Evolutionary conservation across 2,888 invertebrate genomes (phyloP).

Genomic region (Sinodicranocentrus sp.): DNA sequence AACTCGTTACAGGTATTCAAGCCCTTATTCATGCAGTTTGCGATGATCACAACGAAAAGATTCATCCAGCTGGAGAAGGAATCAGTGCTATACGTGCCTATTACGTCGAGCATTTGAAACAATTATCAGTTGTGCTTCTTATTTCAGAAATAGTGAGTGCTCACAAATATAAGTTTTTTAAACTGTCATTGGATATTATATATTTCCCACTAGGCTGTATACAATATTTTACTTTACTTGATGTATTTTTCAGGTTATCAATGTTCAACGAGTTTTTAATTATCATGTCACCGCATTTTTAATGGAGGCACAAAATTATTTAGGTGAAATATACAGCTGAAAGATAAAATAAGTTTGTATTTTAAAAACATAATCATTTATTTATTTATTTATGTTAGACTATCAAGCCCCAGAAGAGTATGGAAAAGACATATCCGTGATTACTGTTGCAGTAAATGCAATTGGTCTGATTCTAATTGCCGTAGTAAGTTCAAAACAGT

Average conservation of each 20-base stretch:
- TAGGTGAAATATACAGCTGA: too few species aligned
- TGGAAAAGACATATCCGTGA: conserved; percentile 61
- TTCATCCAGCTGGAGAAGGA: conserved; percentile 60
- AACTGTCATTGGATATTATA: too few species aligned
- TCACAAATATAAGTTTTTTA: not conserved
- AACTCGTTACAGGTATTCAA: conserved; percentile 55
- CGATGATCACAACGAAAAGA: conserved; percentile 57
- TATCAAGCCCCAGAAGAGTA: conserved; percentile 50
- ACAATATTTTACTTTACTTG: not conserved
- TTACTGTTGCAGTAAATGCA: conserved; percentile 57
- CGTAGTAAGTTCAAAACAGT: conserved; percentile 47
- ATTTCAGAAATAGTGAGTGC: conserved; percentile 65
- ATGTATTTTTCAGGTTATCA: conserved; percentile 44
- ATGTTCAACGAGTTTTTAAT: conserved; percentile 65
- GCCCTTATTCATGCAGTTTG: conserved; percentile 28
- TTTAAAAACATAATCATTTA: not conserved
- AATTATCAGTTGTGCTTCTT: conserved; percentile 62
- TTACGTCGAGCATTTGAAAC: conserved; percentile 57
- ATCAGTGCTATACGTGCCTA: conserved; percentile 46
- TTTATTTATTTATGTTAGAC: conserved; percentile 18
- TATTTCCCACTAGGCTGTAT: not conserved
- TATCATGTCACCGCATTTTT: conserved; percentile 64
- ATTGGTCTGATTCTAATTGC: conserved; percentile 67
- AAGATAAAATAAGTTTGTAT: too few species aligned
- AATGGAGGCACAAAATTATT: conserved; percentile 43